A percentile compares a stretch with the other conserved stretches of the same genome.
phyloP scores from a whole-genome alignment of 2,113 vertebrate species.

The Calyptommatus sinebrachiatus region DNA sequence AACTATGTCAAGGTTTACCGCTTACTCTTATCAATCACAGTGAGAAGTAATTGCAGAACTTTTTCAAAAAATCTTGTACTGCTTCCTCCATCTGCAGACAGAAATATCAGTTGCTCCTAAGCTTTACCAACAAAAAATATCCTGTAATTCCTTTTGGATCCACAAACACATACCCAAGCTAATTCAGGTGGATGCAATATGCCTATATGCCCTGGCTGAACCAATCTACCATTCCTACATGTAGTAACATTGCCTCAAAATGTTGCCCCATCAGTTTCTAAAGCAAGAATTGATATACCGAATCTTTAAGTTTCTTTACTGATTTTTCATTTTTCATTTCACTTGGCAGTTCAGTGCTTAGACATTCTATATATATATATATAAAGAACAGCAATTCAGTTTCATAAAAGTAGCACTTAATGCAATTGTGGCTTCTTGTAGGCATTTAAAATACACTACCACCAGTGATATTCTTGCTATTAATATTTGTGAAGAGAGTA shows the following conservation, averaged over 20 bases:
- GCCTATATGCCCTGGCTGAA: not conserved
- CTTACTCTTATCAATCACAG: too few relatives aligned
- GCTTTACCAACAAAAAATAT: too few relatives aligned
- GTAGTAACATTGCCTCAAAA: not conserved
- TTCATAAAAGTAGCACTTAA: slow-evolving; percentile 18
- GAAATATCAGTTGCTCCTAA: too few relatives aligned
- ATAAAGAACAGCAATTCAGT: not conserved
- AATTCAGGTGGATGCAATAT: not conserved
- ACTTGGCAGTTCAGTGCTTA: slow-evolving; percentile 32
- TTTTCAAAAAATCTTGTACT: too few relatives aligned
- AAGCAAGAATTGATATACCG: not conserved
- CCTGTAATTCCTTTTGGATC: too few relatives aligned
- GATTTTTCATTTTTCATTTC: slow-evolving; percentile 2
- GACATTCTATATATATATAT: slow-evolving; percentile 1
- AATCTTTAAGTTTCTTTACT: not conserved
- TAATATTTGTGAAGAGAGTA: slow-evolving; percentile 16
- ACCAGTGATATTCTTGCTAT: slow-evolving; percentile 13
- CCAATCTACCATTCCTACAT: not conserved
- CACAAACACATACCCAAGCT: not conserved
- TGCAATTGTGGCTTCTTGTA: slow-evolving; percentile 10
- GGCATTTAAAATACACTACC: slow-evolving; percentile 13
- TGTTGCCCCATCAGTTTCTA: not conserved
- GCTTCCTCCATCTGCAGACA: too few relatives aligned
- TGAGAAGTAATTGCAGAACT: too few relatives aligned
- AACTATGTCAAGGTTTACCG: too few relatives aligned